Base-by-base conservation (phyloP, 2,113 vertebrate species). In the Cyanoramphus novaezelandiae region DNA sequence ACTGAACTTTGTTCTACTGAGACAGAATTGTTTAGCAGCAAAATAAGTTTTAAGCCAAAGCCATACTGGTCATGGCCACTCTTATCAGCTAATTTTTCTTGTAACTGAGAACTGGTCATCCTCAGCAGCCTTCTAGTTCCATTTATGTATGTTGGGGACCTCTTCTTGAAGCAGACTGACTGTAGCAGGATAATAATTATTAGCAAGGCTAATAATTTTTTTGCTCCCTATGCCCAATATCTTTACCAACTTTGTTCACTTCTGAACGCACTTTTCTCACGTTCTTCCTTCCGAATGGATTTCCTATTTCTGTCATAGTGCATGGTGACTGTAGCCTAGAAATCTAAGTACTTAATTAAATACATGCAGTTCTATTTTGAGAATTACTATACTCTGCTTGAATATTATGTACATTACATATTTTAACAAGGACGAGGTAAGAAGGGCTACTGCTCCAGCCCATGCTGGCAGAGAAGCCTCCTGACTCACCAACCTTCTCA, bases 271-370 rank as follows among this genome's bases (percentile, higher is more conserved):
- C 53, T 55, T 55, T 55, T 33, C 29, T 33, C 53, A 55, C 29
- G 29, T 67, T 83, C 74, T 52, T 69, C 71, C 72, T 53, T 47
- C 53, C 18, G 67, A 74, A 86, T 23, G 86, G 64, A 63, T 19
- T 85, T 86, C 76, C 77, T 80, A 33, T 55, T 82, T 90, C 88
- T 81, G 47, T 67, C 75, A 27, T 13, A 83, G 60, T 13, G 28
- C 50, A 67, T 20, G 68, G 84, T 12, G 53, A 43, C 28, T 60
- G 43, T 18, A 64, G 68, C 78, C 68, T 71, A 49, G 95, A 93
- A 93, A 55, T 52, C 64, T 43, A 88, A 67, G 33, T 67, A 75
- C 23, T 96, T 94, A 90, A 95, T 94, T 92, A 85, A 95, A 78
- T 82, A 88, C 5, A 1, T 39, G 41, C 31, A 79, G 71, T 57